Evolutionary conservation across 2,113 vertebrate species (phyloP), one percentile per base, ranked within the genome.

Genomic region (Chloebia gouldiae): DNA sequence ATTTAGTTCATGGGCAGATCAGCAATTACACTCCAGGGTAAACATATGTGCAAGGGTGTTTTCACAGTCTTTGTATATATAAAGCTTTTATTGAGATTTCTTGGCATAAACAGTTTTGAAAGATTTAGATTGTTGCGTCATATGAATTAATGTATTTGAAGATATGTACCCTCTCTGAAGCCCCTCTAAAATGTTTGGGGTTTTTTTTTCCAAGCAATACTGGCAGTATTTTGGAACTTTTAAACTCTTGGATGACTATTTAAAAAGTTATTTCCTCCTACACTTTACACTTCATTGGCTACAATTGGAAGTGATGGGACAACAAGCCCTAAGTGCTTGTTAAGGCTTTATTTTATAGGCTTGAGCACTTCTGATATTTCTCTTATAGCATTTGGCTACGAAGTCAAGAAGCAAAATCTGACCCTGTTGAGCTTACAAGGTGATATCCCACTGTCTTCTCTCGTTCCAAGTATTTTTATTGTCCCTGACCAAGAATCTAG

Each of bases 81-180:
- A 71, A 94, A 39, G 19, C 39, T 89, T 91, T 63, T 76, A 24
- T 88, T 92, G 87, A 56, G 61, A 80, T 89, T 81, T 87, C 63
- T 91, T 87, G 56, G 21, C 53, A 85, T 92, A 89, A 95, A 95
- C 73, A 85, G 18, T 82, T 95, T 82, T 12, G 30, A 85, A 91
- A 91, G 12, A 85, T 89, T 92, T 87, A 82, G 91, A n/a, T 81
- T 71, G 33, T 45, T 87, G 39, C 22, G 59, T 63, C 0, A 0
- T 54, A 49, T 47, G 70, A 79, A 89, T 85, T 79, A 79, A 57
- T 2, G 3, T 61, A 59, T 54, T 64, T 79, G 63, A 87, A 75
- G 45, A 81, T 64, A 84, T 24, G 16, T 56, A 12, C 7, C 19
- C 59, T 28, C 25, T 85, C 47, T 18, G 64, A 88, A 88, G 40